Percentiles rank a stretch among this genome's conserved stretches.
Evolutionary conservation across 2,113 vertebrate genomes (phyloP).

Genomic region (Pyrgilauda ruficollis): DNA sequence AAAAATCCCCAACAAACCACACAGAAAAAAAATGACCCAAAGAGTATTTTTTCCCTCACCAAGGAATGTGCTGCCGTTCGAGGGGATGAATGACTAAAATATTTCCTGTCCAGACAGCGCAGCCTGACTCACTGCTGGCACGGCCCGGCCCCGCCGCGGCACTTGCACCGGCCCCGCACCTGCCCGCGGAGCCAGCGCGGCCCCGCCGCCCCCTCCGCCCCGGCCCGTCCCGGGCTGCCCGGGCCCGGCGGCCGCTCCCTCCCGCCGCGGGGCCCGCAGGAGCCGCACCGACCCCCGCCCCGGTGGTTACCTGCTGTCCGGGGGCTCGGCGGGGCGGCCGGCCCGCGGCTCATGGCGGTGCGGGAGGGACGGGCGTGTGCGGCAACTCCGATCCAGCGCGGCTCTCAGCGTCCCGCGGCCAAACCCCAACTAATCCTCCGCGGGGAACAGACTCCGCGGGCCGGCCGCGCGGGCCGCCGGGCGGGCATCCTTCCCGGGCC

Average conservation of each 20-base stretch:
- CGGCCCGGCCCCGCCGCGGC: neutral
- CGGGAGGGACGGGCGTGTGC: neutral
- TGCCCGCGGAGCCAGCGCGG: neutral
- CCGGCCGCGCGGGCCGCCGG: neutral
- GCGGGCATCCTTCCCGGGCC: neutral
- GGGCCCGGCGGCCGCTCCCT: neutral
- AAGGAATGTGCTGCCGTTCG: neutral
- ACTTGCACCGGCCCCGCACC: neutral
- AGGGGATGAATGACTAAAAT: neutral
- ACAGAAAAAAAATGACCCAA: neutral
- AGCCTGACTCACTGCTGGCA: neutral
- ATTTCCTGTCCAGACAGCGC: slow-evolving; percentile 42
- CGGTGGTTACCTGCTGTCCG: slow-evolving; percentile 5
- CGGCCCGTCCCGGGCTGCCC: neutral
- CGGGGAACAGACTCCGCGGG: neutral
- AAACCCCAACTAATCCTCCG: slow-evolving; percentile 38
- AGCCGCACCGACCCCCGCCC: no score
- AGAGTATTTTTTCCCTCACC: neutral
- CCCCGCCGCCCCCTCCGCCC: neutral
- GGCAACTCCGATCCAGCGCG: neutral
- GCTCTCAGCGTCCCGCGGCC: slow-evolving; percentile 16
- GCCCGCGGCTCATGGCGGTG: slow-evolving; percentile 10
- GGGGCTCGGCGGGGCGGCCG: neutral
- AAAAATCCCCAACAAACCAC: neutral
- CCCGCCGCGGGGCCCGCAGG: no score